phyloP scores from a whole-genome alignment of 1,140 invertebrate genomes.

The Arctopsyche grandis region DNA sequence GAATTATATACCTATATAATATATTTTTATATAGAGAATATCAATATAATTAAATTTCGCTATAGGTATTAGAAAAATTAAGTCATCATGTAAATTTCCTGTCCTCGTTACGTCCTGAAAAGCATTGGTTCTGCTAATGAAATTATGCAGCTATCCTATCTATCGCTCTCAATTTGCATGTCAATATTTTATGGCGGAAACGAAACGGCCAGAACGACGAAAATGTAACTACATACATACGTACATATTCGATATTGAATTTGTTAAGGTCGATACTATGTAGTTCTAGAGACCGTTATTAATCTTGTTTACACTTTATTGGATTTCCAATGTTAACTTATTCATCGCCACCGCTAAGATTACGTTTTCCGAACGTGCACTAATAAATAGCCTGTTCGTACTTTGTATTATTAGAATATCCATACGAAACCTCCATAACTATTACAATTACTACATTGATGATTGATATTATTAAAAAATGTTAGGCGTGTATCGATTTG shows the following conservation, averaged over 20 bases:
- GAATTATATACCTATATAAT: too few species aligned
- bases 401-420: background rate
- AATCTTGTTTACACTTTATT: constrained; percentile 35
- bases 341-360: background rate
- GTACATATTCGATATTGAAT: background rate
- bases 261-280: background rate
- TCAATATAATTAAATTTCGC: too few species aligned
- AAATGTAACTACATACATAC: too few species aligned
- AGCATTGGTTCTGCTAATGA: background rate
- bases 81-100: too few species aligned
- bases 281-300: constrained; percentile 13
- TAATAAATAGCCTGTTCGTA: background rate
- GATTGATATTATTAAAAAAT: too few species aligned
- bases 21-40: too few species aligned
- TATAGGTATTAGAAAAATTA: too few species aligned
- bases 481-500: too few species aligned
- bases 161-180: constrained; percentile 16
- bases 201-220: background rate
- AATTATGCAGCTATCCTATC: background rate
- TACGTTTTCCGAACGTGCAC: constrained; percentile 5
- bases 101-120: too few species aligned
- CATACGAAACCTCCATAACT: too few species aligned
- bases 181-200: background rate
- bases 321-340: constrained; percentile 14
- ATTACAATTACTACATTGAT: too few species aligned